Evolutionary conservation across 2,113 vertebrate genomes (phyloP), one percentile per base, ranked within the genome.

Genomic region (Callipepla californica): DNA sequence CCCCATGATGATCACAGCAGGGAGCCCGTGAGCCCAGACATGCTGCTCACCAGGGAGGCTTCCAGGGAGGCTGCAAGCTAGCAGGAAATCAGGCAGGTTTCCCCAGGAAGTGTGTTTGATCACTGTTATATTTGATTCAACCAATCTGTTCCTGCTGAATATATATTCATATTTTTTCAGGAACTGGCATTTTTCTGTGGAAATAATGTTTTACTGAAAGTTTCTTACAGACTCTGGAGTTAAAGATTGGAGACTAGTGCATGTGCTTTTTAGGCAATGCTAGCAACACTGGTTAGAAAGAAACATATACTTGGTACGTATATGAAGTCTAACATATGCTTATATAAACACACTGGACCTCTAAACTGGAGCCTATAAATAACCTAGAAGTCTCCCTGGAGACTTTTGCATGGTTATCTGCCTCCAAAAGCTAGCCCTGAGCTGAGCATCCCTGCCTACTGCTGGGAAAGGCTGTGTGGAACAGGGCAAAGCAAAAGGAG

Each of bases 81-180:
- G 62, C 90, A 94, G 96, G 94, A 96, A 96, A 93, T 74, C 83
- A 93, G 73, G 69, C 88, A 88, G 94, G 80, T 94, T 96, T 95
- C 91, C 44, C 83, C 88, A 89, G 95, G 89, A 93, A 93, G 23
- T 70, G 66, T 92, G 90, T 87, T 72, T 95, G 87, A 55, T 88
- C 0, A 1, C 69, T 72, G 32, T 76, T 92, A 87, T 44, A 61
- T 81, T 78, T 44, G 48, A 81, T 95, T 88, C 80, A 78, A 25
- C 78, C 89, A 95, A 48, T 84, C 76, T 93, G 91, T 93, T 95
- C 48, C 73, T 89, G 58, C 44, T 76, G 83, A 90, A 93, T 81
- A 93, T 65, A 61, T 75, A 66, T 53, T 44, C 40, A 57, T 93
- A 59, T 69, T 86, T 96, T 95, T 78, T 73, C 40, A 78, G 83